Evolutionary conservation across 2,888 invertebrate genomes (phyloP), one percentile per base, ranked within the genome.

Genomic region (Elmis aenea): DNA sequence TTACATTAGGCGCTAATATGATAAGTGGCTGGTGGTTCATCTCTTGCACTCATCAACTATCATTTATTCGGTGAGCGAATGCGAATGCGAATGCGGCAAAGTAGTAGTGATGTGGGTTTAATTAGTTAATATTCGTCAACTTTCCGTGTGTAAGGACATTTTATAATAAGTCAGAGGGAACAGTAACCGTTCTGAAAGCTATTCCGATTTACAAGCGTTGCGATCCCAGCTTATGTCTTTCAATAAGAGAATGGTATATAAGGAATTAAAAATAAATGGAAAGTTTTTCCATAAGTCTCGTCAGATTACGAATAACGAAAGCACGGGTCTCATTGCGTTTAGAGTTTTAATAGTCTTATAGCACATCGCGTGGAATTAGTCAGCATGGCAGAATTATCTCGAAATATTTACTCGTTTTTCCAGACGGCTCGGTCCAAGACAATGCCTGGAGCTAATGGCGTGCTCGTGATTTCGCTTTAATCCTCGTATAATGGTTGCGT

Each of bases 401-500:
- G 54, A 60, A 61, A 66, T 67, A 67, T 67, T 68, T 68, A 67
- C 67, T 67, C 64, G 66, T 67, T 68, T 67, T 68, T 68, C 66
- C 64, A 64, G 66, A 66, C 67, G 66, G 67, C 61, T 62, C 66
- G 62, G 65, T 65, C 65, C 66, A 62, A 66, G 64, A 67, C 68
- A 68, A 68, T 68, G 64, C 59, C 38, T 21, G 48, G 38, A 32
- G 35, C 39, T 37, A 54, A 55, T 56, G 56, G 55, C 59, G 52
- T 58, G 61, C 58, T 60, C 64, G 64, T 66, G 67, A 68, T 68
- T 67, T 67, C 54, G 63, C 64, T 59, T 61, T 70, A 70, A 70
- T 70, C 68, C 70, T 64, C 61, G 66, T 66, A 68, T 70, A 70
- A 70, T 69, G 70, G 69, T 66, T 64, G 64, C 62, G 64, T 68